phyloP scores from a whole-genome alignment of 2,797 vertebrate genomes.

The Megalops cyprinoides region DNA sequence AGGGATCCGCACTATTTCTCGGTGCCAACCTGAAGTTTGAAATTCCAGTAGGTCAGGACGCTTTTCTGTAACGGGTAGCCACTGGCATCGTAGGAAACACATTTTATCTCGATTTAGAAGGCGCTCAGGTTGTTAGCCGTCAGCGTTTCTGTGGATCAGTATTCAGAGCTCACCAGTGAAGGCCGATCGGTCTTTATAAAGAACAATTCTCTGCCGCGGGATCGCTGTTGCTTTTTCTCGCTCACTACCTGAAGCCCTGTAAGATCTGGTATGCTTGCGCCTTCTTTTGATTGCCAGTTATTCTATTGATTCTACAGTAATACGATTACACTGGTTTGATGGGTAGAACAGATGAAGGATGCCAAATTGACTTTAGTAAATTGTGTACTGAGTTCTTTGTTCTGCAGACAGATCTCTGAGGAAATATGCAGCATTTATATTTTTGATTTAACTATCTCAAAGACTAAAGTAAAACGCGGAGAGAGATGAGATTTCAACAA shows the following conservation, averaged over 20 bases:
- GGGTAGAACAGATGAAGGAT: not conserved
- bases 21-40: not conserved
- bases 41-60: not conserved
- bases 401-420: not conserved
- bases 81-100: too few relatives aligned
- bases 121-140: not conserved
- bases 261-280: slow-evolving; percentile 17
- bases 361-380: not conserved
- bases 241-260: not conserved
- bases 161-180: not conserved
- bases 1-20: not conserved
- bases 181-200: not conserved
- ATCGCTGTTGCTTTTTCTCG: not conserved
- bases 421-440: not conserved
- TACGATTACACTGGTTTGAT: too few relatives aligned
- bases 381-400: not conserved
- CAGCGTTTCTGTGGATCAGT: not conserved
- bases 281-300: not conserved
- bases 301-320: not conserved
- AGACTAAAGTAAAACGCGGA: not conserved
- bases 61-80: not conserved
- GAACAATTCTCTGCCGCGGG: not conserved
- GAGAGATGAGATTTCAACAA: too few relatives aligned
- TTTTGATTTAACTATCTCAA: not conserved
- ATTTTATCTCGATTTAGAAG: not conserved